A percentile compares a stretch with the other conserved stretches of the same genome.
Conservation (phyloP, 1,140 invertebrate species). For the Colletes gigas region DNA sequence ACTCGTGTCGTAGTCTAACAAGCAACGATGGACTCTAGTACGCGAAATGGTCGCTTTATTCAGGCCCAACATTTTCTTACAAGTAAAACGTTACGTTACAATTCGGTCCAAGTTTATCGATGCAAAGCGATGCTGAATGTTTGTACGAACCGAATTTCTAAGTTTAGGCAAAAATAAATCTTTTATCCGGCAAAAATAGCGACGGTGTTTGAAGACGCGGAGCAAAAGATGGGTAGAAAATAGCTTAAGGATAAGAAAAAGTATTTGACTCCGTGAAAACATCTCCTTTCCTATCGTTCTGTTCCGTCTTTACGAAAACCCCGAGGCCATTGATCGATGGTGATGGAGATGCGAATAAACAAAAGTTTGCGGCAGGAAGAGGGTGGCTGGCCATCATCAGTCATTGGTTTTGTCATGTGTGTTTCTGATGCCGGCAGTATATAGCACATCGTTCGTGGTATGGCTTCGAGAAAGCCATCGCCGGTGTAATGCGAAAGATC, state of each 20-base stretch:
- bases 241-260: slow-evolving; percentile 32
- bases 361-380: slow-evolving; percentile 66
- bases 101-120: background rate
- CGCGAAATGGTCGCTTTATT: too few species aligned
- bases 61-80: background rate
- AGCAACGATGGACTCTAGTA: background rate
- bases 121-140: background rate
- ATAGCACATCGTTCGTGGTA: slow-evolving; percentile 27
- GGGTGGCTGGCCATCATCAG: slow-evolving; percentile 65
- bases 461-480: slow-evolving; percentile 9
- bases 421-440: slow-evolving; percentile 51
- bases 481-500: background rate
- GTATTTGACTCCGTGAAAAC: slow-evolving; percentile 47
- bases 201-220: background rate
- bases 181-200: background rate
- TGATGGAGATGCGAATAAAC: slow-evolving; percentile 71
- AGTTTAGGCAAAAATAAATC: background rate
- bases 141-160: background rate
- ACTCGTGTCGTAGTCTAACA: background rate
- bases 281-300: slow-evolving; percentile 47
- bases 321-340: slow-evolving; percentile 70
- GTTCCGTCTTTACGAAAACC: slow-evolving; percentile 58
- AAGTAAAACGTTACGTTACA: background rate
- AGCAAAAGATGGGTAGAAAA: slow-evolving; percentile 23
- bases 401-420: slow-evolving; percentile 73